Conservation (phyloP, 2,113 vertebrate species). For the Eolophus roseicapilla region DNA sequence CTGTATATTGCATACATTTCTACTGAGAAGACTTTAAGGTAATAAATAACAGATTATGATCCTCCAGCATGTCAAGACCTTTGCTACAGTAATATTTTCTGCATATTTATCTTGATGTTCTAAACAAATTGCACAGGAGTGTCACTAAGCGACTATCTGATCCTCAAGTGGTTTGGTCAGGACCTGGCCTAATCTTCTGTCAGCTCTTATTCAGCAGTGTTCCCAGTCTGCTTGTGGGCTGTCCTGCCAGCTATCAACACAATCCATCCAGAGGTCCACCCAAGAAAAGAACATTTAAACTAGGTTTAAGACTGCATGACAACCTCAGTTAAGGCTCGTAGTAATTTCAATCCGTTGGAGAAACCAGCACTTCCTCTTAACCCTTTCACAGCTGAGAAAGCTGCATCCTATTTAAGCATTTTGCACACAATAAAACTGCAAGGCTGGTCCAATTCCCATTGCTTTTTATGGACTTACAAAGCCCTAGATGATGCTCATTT, state of each 20-base stretch:
- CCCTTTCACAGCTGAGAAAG: not conserved
- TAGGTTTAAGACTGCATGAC: not conserved
- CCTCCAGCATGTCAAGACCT: not conserved
- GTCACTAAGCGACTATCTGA: not conserved
- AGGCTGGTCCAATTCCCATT: not conserved
- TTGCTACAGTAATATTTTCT: not conserved
- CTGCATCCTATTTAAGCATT: not conserved
- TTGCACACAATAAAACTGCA: not conserved
- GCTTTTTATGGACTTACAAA: not conserved
- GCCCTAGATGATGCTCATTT: not conserved
- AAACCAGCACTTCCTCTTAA: not conserved
- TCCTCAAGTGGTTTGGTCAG: not conserved
- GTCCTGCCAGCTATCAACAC: not conserved
- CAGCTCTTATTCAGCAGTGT: not conserved
- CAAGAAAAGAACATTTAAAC: not conserved
- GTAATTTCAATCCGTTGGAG: not conserved
- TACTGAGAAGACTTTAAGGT: not conserved
- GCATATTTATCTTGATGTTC: not conserved
- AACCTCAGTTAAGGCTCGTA: not conserved
- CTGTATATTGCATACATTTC: not conserved
- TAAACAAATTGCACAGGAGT: no score
- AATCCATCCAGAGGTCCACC: not conserved
- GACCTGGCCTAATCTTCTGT: not conserved
- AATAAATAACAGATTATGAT: not conserved
- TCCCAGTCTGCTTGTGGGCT: not conserved